A percentile compares a stretch with the other conserved stretches of the same genome.
These are phyloP conservation scores for Cryptus viduatorius DNA, from an alignment of 2,888 invertebrate genomes.

Conservation along the genomic window DNA sequence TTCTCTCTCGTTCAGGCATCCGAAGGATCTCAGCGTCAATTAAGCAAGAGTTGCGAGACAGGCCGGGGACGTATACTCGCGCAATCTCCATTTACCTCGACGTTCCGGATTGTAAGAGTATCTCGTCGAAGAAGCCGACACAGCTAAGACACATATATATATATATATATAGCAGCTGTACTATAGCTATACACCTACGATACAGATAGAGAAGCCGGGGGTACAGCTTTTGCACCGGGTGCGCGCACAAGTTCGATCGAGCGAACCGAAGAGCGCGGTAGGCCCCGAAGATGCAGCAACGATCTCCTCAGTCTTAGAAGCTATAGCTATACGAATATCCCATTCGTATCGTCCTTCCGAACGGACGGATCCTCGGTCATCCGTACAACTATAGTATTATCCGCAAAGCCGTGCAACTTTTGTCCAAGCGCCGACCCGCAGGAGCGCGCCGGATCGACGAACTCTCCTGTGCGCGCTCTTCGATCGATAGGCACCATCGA, in stretches of 20 bases:
- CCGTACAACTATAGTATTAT: conserved; percentile 32
- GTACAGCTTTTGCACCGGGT: background rate
- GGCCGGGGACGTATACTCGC: conserved; percentile 76
- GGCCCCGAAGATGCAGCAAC: background rate
- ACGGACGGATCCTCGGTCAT: conserved; percentile 19
- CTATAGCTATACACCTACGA: conserved; percentile 1
- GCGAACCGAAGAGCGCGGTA: background rate
- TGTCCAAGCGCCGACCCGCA: conserved; percentile 29
- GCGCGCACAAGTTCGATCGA: background rate
- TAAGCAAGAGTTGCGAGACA: conserved; percentile 79
- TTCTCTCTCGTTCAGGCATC: conserved; percentile 63
- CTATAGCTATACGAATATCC: background rate
- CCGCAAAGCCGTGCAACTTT: conserved; percentile 33
- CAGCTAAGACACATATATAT: conserved; percentile 23
- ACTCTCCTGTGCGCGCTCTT: conserved; percentile 22
- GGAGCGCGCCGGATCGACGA: conserved; percentile 17
- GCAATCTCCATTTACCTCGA: conserved; percentile 77
- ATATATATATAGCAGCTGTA: conserved; percentile 5
- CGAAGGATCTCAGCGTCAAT: conserved; percentile 78
- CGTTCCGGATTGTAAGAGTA: conserved; percentile 66
- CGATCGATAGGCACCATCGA: conserved; percentile 54
- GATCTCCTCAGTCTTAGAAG: background rate
- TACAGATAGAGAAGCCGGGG: background rate
- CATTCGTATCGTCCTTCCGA: conserved; percentile 32
- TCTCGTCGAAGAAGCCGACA: conserved; percentile 55